These are phyloP conservation scores for Raja brachyura DNA, from an alignment of 2,113 vertebrate genomes.

Conservation along the genomic window DNA sequence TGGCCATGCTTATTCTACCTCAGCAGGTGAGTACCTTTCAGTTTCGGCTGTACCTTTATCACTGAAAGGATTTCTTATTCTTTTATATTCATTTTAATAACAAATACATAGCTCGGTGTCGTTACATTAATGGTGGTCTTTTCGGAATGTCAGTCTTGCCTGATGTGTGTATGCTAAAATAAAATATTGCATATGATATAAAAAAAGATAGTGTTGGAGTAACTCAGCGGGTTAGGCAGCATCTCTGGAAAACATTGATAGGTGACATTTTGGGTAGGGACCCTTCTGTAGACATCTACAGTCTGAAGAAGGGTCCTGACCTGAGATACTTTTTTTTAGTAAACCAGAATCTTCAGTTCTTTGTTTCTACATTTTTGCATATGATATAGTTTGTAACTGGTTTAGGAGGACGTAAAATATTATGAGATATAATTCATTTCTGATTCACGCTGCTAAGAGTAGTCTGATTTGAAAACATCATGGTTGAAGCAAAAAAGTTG, in stretches of 20 bases:
- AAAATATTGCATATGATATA: not conserved
- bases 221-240: no score
- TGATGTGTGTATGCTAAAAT: not conserved
- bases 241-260: no score
- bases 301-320: no score
- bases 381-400: no score
- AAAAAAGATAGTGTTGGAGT: no score
- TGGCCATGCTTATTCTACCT: constrained; percentile 77
- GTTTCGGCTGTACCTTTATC: not conserved
- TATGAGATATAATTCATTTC: not conserved
- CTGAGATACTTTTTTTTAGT: no score
- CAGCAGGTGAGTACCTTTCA: constrained; percentile 57
- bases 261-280: no score
- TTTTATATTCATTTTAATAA: not conserved
- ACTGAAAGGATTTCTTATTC: not conserved
- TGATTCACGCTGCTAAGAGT: not conserved
- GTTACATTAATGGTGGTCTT: not conserved
- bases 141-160: not conserved
- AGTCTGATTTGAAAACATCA: not conserved
- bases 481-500: not conserved
- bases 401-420: no score
- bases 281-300: no score
- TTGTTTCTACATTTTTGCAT: no score
- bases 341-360: no score
- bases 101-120: not conserved